Evolutionary conservation across 2,888 invertebrate genomes (phyloP).

Genomic region (Boloria selene): DNA sequence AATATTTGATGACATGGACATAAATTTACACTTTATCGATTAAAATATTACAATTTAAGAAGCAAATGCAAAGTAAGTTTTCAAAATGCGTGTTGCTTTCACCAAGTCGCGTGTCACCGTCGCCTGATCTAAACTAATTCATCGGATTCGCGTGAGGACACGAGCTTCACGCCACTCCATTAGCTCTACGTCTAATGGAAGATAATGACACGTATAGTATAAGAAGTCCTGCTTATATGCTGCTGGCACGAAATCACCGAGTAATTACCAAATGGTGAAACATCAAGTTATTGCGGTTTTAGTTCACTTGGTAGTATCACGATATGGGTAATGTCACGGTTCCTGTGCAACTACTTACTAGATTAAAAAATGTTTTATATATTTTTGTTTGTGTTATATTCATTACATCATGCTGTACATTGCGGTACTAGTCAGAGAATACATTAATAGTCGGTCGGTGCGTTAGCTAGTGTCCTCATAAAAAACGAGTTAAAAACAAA

Average conservation of each 20-base stretch:
- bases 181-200: constrained; percentile 36
- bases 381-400: no score
- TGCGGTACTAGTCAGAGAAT: no score
- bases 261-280: constrained; percentile 21
- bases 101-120: constrained; percentile 56
- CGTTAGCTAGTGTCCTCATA: no score
- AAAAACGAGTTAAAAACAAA: neutral
- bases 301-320: constrained; percentile 16
- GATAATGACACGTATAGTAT: constrained; percentile 38
- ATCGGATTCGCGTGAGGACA: constrained; percentile 44
- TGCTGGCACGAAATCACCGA: constrained; percentile 29
- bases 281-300: neutral
- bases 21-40: no score
- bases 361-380: no score
- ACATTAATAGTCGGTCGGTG: no score
- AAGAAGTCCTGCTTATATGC: constrained; percentile 28
- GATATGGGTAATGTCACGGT: constrained; percentile 9
- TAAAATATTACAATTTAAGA: no score
- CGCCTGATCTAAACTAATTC: constrained; percentile 59
- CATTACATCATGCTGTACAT: no score
- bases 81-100: constrained; percentile 61
- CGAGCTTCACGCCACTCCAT: constrained; percentile 48
- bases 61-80: no score
- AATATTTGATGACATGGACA: no score
- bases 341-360: neutral